phyloP scores from a whole-genome alignment of 2,797 vertebrate species.

The Falco naumanni region DNA sequence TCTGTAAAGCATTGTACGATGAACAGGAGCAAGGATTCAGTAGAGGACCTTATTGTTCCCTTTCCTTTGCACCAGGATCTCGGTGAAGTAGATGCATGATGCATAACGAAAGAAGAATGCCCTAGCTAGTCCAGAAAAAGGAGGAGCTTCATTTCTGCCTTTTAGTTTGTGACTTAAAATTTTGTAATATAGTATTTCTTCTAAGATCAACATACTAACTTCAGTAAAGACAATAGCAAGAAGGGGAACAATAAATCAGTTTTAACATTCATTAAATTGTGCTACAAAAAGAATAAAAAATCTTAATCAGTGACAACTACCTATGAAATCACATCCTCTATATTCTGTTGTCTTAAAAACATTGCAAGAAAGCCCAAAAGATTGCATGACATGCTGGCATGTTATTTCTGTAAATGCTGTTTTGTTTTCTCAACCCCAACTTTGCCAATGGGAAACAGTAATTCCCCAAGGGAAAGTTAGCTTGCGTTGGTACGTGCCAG shows the following conservation, averaged over 20 bases:
- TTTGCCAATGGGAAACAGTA: neutral
- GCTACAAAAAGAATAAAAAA: neutral
- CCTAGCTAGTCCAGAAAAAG: neutral
- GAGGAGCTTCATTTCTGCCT: neutral
- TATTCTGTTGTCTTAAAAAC: conserved; percentile 8
- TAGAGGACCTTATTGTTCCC: neutral
- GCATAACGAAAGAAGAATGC: neutral
- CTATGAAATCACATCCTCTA: neutral
- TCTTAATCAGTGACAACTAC: neutral
- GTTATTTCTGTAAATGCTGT: neutral
- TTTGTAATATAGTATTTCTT: neutral
- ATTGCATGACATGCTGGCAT: neutral
- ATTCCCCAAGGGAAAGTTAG: conserved; percentile 27
- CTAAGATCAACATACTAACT: neutral
- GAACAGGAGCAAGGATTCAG: neutral
- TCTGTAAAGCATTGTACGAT: neutral
- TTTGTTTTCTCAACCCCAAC: neutral
- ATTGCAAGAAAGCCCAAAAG: neutral
- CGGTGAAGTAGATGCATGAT: neutral
- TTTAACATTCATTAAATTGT: neutral
- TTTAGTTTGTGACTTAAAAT: neutral
- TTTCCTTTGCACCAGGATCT: neutral
- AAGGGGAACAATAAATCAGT: neutral
- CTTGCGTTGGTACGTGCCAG: neutral
- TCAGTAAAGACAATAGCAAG: neutral